Conservation (phyloP, 2,113 vertebrate species). For the Psittacara wagleri region DNA sequence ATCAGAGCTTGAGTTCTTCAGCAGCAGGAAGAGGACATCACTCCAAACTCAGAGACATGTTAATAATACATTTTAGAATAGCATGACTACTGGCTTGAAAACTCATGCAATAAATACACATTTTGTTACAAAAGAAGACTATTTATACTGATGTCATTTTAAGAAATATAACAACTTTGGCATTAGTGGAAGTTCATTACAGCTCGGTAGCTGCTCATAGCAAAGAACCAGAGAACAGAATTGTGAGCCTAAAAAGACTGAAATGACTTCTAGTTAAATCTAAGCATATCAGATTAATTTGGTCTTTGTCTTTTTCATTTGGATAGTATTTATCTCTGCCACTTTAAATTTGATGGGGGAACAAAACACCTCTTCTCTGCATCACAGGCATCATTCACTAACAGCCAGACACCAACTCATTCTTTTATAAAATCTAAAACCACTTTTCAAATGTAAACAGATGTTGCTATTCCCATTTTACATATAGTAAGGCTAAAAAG, state of each 20-base stretch:
- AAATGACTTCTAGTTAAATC: not conserved
- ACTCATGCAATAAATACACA: not conserved
- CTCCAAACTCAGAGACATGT: not conserved
- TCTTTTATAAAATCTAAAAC: not conserved
- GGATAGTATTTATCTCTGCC: not conserved
- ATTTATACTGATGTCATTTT: not conserved
- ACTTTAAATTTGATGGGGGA: not conserved
- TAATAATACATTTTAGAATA: not conserved
- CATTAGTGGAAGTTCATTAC: not conserved
- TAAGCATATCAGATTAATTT: not conserved
- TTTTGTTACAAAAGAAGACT: not conserved
- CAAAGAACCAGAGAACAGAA: not conserved
- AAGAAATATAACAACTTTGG: not conserved
- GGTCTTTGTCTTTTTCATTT: not conserved
- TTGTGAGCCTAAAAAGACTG: not conserved
- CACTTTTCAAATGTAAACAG: not conserved
- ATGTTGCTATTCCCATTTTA: not conserved
- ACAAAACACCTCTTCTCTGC: not conserved
- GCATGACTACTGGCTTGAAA: not conserved
- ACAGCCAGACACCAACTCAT: not conserved
- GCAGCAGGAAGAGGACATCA: not conserved
- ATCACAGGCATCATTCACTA: not conserved
- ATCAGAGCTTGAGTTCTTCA: not conserved
- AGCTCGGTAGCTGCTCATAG: not conserved
- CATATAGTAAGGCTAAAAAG: not conserved